These are phyloP conservation scores for Ceyx cyanopectus DNA, from an alignment of 2,113 vertebrate species.

Conservation along the genomic window DNA sequence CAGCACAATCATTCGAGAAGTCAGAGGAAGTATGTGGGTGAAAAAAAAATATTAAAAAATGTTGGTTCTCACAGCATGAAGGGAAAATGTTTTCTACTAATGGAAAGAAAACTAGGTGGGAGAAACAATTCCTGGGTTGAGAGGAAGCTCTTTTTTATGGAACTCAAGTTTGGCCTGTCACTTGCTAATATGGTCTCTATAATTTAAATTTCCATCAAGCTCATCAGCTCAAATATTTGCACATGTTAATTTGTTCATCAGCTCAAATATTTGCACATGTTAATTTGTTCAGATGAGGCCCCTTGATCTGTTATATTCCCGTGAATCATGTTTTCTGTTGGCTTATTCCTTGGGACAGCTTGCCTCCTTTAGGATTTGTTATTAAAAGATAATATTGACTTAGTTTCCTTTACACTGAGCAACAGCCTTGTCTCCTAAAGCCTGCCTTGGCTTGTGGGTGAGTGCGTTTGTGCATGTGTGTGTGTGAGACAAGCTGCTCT, in stretches of 20 bases:
- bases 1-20: background rate
- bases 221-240: slow-evolving; percentile 74
- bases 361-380: slow-evolving; percentile 67
- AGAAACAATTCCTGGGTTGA: background rate
- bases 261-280: slow-evolving; percentile 72
- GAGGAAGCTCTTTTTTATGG: background rate
- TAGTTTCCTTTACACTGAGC: slow-evolving; percentile 38
- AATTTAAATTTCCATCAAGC: slow-evolving; percentile 70
- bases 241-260: no score
- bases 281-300: slow-evolving; percentile 66
- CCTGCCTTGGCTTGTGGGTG: background rate
- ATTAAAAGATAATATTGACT: slow-evolving; percentile 77
- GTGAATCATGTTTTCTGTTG: slow-evolving; percentile 58
- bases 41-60: background rate
- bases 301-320: slow-evolving; percentile 48
- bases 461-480: background rate
- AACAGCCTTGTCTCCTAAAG: slow-evolving; percentile 24
- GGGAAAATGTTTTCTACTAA: slow-evolving; percentile 1
- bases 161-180: slow-evolving; percentile 5
- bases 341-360: slow-evolving; percentile 65
- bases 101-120: slow-evolving; percentile 1
- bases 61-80: background rate
- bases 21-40: background rate
- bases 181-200: slow-evolving; percentile 50
- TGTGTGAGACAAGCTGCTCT: slow-evolving; percentile 7